Evolutionary conservation across 2,797 vertebrate genomes (phyloP), one percentile per base, ranked within the genome.

Genomic region (Scarus forsteni): DNA sequence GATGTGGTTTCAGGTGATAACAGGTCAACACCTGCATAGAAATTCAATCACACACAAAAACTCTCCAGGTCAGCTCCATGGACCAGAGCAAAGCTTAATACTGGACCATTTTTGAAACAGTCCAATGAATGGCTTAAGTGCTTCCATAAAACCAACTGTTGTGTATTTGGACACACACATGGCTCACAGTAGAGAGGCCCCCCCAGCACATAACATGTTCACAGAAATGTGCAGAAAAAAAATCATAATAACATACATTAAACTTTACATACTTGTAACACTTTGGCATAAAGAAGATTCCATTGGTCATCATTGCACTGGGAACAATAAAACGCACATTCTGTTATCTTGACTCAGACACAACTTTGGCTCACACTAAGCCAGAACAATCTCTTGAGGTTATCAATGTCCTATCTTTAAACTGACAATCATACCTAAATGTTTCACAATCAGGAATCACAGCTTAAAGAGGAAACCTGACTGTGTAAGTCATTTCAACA

Each of bases 121-220:
- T 89, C 85, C 85, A 83, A 84, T 13, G 27, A 86, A 91, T 91
- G 88, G 88, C 89, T 90, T 91, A 83, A 90, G 88, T 86, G 86
- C 86, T 87, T 85, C 80, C 75, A 66, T 66, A 58, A 81, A 83
- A 87, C 79, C 57, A 64, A 75, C 66, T 57, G 76, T 70, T 79
- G 50, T 80, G 78, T 60, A 70, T 77, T 61, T 53, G 27, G 73
- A 67, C 81, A 83, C 81, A 83, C 70, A 88, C 55, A 76, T 66
- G 70, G 76, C 62, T 85, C 81, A 87, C 85, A 89, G 88, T 83
- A 85, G 77, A 89, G 81, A 84, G 59, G 79, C 66, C 70, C 84
- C 74, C 76, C 77, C 87, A 85, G 85, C 80, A 81, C 61, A 67
- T 62, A 61, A 87, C 70, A 83, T 67, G 74, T 84, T 77, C 81